phyloP scores from a whole-genome alignment of 2,113 vertebrate genomes.

The Choloepus hoffmanni region DNA sequence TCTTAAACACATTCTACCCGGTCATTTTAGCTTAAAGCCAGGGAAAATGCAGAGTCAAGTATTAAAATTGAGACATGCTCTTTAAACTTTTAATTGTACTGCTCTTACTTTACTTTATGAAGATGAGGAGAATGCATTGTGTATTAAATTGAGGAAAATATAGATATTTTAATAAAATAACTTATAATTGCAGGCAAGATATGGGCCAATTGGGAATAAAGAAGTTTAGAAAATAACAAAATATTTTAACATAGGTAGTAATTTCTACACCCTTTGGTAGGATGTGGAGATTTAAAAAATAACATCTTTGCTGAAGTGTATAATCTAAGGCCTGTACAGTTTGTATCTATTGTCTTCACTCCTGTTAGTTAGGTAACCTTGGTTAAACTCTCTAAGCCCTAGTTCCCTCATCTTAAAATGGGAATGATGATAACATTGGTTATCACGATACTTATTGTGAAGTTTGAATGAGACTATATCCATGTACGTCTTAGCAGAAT shows the following conservation, averaged over 20 bases:
- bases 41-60: not conserved
- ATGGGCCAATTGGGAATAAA: not conserved
- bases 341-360: too few species aligned
- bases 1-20: not conserved
- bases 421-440: fast-evolving
- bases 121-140: too few species aligned
- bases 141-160: not conserved
- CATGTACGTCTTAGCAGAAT: fast-evolving
- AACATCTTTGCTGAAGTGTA: too few species aligned
- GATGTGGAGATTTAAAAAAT: too few species aligned
- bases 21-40: too few species aligned
- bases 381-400: too few species aligned
- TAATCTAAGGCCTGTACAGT: not conserved
- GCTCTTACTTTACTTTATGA: not conserved
- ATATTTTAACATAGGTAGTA: not conserved
- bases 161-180: not conserved
- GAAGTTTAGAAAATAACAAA: not conserved
- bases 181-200: not conserved
- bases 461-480: fast-evolving
- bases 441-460: not conserved
- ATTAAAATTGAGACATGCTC: not conserved
- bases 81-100: not conserved
- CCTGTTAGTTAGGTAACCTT: too few species aligned
- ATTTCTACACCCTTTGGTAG: not conserved
- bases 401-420: too few species aligned